Evolutionary conservation across 2,888 invertebrate genomes (phyloP).

Genomic region (Cistogaster globosa): DNA sequence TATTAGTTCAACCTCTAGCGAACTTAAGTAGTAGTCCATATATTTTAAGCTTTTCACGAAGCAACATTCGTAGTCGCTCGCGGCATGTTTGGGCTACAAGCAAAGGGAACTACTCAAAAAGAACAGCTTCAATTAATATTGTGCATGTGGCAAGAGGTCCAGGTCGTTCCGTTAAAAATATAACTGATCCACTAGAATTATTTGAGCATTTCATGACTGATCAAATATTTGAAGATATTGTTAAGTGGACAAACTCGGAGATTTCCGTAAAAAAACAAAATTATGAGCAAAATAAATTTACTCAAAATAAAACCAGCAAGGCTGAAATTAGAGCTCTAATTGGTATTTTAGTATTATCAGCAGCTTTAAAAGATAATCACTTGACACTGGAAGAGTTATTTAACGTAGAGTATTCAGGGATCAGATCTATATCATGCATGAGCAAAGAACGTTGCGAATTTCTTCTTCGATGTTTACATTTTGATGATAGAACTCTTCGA

Average conservation of each 20-base stretch:
- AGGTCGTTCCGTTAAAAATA: neutral
- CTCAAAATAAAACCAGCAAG: too few relatives aligned
- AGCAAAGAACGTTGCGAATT: too few relatives aligned
- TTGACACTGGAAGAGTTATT: too few relatives aligned
- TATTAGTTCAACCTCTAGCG: too few relatives aligned
- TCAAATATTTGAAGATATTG: neutral
- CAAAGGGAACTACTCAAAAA: too few relatives aligned
- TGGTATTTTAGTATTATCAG: too few relatives aligned
- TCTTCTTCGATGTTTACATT: constrained; percentile 30
- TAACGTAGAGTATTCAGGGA: too few relatives aligned
- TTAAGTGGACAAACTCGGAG: too few relatives aligned
- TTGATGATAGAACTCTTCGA: constrained; percentile 59
- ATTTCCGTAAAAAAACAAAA: too few relatives aligned
- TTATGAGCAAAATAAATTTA: too few relatives aligned
- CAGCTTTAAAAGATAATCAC: too few relatives aligned
- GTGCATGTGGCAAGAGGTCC: constrained; percentile 32
- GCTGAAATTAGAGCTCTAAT: too few relatives aligned
- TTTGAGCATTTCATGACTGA: constrained; percentile 51
- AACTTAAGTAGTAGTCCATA: neutral
- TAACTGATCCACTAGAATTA: constrained; percentile 33
- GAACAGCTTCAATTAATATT: constrained; percentile 16
- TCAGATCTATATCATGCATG: neutral
- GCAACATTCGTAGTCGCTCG: neutral
- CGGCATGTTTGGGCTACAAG: neutral
- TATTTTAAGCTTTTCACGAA: neutral